A percentile compares a stretch with the other conserved stretches of the same genome.
Evolutionary conservation across 2,888 invertebrate genomes (phyloP).

Genomic region (Candidula unifasciata): DNA sequence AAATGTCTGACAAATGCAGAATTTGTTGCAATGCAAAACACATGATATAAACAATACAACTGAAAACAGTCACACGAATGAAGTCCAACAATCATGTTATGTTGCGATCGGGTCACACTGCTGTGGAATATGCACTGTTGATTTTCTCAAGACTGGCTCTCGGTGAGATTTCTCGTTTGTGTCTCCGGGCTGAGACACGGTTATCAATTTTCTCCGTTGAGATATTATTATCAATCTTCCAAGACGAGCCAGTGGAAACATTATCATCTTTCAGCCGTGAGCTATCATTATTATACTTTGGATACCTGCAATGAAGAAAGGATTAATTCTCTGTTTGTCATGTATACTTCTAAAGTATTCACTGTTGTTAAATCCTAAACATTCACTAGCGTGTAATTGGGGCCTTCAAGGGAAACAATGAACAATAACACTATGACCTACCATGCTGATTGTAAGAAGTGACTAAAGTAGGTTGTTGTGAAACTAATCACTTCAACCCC

Average conservation of each 20-base stretch:
- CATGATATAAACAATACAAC: neutral
- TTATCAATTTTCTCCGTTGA: neutral
- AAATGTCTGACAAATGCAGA: neutral
- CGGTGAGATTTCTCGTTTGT: constrained; percentile 5
- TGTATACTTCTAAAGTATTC: neutral
- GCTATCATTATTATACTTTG: constrained; percentile 39
- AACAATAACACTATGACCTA: too few species aligned
- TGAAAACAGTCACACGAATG: neutral
- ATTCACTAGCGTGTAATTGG: neutral
- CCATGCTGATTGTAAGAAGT: too few species aligned
- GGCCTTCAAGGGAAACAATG: too few species aligned
- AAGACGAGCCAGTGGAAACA: neutral
- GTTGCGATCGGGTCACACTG: neutral
- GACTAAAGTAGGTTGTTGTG: too few species aligned
- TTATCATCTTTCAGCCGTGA: neutral
- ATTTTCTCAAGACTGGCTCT: constrained; percentile 13
- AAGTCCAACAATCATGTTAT: neutral
- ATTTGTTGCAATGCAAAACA: neutral
- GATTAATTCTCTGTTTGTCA: constrained; percentile 12
- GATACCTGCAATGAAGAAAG: constrained; percentile 44
- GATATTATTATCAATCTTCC: constrained; percentile 1
- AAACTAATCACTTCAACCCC: too few species aligned
- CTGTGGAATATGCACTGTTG: constrained; percentile 25
- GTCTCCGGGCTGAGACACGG: neutral
- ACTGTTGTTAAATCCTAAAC: neutral